These are phyloP conservation scores for Poecilobothrus nobilitatus DNA, from an alignment of 2,888 invertebrate species.

Conservation along the genomic window DNA sequence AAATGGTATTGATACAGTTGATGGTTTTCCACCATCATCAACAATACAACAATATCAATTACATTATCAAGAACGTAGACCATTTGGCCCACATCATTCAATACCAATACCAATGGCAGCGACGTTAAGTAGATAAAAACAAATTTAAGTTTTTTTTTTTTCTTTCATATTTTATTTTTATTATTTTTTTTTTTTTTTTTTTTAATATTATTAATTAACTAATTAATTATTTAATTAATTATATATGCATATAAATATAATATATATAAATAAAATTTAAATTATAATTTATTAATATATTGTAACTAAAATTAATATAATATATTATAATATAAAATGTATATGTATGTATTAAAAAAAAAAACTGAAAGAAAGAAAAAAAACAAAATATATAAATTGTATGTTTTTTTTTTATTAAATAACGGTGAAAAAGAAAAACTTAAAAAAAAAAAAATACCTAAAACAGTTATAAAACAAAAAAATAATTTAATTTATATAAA, in stretches of 20 bases:
- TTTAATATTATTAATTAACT: neutral
- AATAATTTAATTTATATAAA: too few relatives aligned
- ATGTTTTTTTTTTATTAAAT: too few relatives aligned
- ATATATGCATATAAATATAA: neutral
- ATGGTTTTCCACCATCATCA: constrained; percentile 32
- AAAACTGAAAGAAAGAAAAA: neutral
- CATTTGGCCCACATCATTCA: constrained; percentile 42
- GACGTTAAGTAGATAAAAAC: constrained; percentile 30
- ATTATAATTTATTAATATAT: too few relatives aligned
- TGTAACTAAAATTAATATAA: too few relatives aligned
- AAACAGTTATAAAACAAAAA: too few relatives aligned
- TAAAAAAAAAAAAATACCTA: too few relatives aligned
- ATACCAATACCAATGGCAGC: constrained; percentile 38
- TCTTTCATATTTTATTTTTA: too few relatives aligned
- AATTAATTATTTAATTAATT: neutral
- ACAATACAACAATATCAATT: constrained; percentile 17
- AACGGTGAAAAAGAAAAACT: too few relatives aligned
- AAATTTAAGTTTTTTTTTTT: neutral
- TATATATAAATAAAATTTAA: neutral
- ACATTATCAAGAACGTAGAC: constrained; percentile 29
- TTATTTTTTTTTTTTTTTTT: too few relatives aligned
- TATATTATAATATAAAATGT: neutral
- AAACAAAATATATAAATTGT: too few relatives aligned
- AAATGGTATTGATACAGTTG: constrained; percentile 37
- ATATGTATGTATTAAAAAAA: neutral